These are phyloP conservation scores for Caenorhabditis wallacei DNA, from an alignment of 2,888 invertebrate species.

Conservation along the genomic window DNA sequence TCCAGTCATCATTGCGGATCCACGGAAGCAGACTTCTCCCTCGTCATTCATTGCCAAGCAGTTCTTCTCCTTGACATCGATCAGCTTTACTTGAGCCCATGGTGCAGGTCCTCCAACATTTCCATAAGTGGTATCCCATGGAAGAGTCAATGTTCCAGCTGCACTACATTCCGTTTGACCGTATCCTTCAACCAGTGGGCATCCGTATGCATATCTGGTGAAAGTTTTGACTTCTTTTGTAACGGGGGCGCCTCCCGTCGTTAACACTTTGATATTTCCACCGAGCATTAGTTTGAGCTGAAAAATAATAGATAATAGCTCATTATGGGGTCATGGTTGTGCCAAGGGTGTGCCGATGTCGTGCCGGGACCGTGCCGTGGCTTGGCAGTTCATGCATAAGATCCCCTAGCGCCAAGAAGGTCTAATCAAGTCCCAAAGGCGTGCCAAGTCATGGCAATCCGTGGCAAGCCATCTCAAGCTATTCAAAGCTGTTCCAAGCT, in stretches of 20 bases:
- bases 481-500: too few relatives aligned
- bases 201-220: constrained; percentile 85
- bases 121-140: constrained; percentile 79
- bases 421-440: too few relatives aligned
- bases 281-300: constrained; percentile 86
- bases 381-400: too few relatives aligned
- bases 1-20: constrained; percentile 81
- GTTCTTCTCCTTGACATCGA: constrained; percentile 81
- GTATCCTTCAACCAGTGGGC: constrained; percentile 82
- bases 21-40: constrained; percentile 80
- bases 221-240: constrained; percentile 96
- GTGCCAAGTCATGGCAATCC: too few relatives aligned
- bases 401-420: too few relatives aligned
- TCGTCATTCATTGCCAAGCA: constrained; percentile 76
- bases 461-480: too few relatives aligned
- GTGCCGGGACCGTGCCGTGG: too few relatives aligned
- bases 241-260: constrained; percentile 95
- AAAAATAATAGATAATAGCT: constrained; percentile 18
- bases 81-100: constrained; percentile 84
- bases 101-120: constrained; percentile 84
- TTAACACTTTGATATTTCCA: constrained; percentile 92
- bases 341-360: too few relatives aligned
- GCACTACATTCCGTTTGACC: constrained; percentile 85
- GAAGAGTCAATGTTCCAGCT: constrained; percentile 83
- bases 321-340: too few relatives aligned